These are phyloP conservation scores for Stegodyphus dumicola DNA, from an alignment of 1,140 invertebrate species.

Conservation along the genomic window DNA sequence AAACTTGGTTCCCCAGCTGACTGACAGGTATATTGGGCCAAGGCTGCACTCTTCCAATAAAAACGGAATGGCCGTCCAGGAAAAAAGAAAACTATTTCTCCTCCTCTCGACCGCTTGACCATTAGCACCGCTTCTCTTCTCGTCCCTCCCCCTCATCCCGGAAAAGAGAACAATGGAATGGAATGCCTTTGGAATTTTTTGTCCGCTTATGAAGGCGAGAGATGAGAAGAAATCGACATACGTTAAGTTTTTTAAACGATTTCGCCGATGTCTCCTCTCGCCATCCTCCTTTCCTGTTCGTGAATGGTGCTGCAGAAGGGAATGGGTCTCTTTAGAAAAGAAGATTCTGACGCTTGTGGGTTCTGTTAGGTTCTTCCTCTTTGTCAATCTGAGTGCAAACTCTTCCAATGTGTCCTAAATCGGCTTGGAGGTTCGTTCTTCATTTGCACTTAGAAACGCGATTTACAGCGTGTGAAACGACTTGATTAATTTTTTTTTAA, in stretches of 20 bases:
- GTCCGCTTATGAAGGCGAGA: slow-evolving; percentile 45
- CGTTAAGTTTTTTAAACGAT: slow-evolving; percentile 52
- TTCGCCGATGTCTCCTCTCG: not conserved
- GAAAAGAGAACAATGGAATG: slow-evolving; percentile 33
- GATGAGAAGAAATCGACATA: slow-evolving; percentile 51
- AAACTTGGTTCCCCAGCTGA: slow-evolving; percentile 27
- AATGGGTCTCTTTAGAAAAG: not conserved
- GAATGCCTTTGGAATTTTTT: slow-evolving; percentile 50
- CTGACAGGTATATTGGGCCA: slow-evolving; percentile 58
- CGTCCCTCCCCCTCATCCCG: not conserved
- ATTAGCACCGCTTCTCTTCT: slow-evolving; percentile 38
- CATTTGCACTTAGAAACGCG: too few relatives aligned
- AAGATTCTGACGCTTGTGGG: too few relatives aligned
- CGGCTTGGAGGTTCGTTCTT: too few relatives aligned
- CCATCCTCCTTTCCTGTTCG: not conserved
- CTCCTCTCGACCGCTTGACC: slow-evolving; percentile 39
- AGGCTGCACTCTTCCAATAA: slow-evolving; percentile 52
- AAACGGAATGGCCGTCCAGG: slow-evolving; percentile 43
- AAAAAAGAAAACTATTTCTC: slow-evolving; percentile 51
- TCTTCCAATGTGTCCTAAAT: too few relatives aligned
- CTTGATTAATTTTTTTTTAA: too few relatives aligned
- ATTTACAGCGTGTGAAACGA: too few relatives aligned
- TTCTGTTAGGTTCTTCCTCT: too few relatives aligned
- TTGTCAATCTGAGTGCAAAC: too few relatives aligned
- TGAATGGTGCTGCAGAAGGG: not conserved